phyloP scores from a whole-genome alignment of 2,888 invertebrate species.

The Athripsodes cinereus region DNA sequence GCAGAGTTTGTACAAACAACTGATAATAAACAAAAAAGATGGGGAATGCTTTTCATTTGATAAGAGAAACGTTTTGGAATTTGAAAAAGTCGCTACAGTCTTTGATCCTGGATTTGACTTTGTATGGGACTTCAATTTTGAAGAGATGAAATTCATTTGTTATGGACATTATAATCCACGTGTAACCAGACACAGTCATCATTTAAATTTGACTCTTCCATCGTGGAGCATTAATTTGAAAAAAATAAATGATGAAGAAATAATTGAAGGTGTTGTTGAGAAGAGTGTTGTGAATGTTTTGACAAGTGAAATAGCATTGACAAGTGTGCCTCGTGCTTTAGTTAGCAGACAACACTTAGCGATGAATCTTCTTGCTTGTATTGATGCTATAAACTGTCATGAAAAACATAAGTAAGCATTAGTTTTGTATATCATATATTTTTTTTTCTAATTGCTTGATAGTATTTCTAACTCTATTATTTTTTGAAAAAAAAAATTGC shows the following conservation, averaged over 20 bases:
- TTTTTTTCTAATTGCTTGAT: constrained; percentile 1
- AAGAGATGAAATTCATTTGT: constrained; percentile 59
- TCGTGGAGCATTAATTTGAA: background rate
- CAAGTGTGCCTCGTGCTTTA: constrained; percentile 59
- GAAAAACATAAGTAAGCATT: constrained; percentile 58
- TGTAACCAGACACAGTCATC: background rate
- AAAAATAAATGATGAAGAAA: background rate
- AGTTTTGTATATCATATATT: background rate
- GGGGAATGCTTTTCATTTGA: constrained; percentile 83
- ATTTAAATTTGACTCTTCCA: background rate
- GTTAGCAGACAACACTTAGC: constrained; percentile 86
- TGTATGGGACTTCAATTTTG: constrained; percentile 83
- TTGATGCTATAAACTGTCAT: constrained; percentile 82
- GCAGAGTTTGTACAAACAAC: constrained; percentile 75
- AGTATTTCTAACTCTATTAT: no score
- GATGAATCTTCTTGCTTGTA: constrained; percentile 78
- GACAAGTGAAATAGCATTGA: constrained; percentile 77
- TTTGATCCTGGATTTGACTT: constrained; percentile 91
- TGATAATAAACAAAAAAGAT: constrained; percentile 84
- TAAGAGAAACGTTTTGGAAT: constrained; percentile 77
- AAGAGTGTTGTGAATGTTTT: constrained; percentile 54
- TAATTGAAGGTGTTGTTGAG: background rate
- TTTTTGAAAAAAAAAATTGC: no score
- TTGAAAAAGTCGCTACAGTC: constrained; percentile 71
- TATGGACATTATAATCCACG: constrained; percentile 53